A percentile compares a stretch with the other conserved stretches of the same genome.
Conservation (phyloP, 2,797 vertebrate genomes). For the Sebastes cheni region DNA sequence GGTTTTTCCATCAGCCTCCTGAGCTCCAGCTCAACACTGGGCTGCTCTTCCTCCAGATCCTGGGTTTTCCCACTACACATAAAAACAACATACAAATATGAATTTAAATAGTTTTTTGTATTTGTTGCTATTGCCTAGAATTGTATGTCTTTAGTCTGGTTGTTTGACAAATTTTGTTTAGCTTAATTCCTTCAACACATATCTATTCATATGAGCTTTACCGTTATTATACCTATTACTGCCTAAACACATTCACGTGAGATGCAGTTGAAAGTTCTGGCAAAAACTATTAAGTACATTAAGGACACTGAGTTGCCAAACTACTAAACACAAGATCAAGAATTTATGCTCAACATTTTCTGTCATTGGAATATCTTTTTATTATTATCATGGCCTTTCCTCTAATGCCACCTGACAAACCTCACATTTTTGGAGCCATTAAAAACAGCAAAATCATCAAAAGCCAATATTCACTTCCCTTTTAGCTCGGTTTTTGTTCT, state of each 20-base stretch:
- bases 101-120: background rate
- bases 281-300: background rate
- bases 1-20: slow-evolving; percentile 86
- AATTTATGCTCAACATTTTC: background rate
- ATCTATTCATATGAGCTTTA: background rate
- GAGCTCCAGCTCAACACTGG: slow-evolving; percentile 86
- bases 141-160: background rate
- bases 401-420: no score
- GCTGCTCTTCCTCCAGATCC: slow-evolving; percentile 88
- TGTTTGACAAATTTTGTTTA: background rate
- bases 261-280: background rate
- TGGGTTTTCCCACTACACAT: slow-evolving; percentile 86
- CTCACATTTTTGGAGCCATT: background rate
- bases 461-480: background rate
- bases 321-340: no score
- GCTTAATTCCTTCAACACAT: background rate
- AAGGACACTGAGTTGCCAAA: no score
- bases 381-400: no score
- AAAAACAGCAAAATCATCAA: background rate
- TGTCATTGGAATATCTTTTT: background rate
- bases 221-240: no score
- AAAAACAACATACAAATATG: background rate
- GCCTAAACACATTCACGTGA: background rate
- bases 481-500: background rate
- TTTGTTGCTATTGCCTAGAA: background rate